Evolutionary conservation across 2,113 vertebrate species (phyloP).

Genomic region (Rhagologus leucostigma): DNA sequence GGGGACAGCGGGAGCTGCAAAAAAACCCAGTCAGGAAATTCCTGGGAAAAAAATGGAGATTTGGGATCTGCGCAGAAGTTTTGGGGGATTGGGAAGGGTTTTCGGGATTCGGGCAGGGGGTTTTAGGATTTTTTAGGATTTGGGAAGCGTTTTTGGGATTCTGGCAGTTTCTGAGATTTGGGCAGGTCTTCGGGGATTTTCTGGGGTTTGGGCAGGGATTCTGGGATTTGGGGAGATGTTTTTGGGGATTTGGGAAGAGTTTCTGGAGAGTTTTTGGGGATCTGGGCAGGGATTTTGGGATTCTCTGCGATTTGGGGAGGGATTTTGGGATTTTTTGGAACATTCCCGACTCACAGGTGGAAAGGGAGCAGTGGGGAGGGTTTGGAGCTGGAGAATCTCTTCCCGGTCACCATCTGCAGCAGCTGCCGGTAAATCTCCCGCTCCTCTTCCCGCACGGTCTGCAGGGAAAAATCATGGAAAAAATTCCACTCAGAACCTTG

Average conservation of each 20-base stretch:
- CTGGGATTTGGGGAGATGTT: not conserved
- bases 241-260: not conserved
- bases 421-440: conserved; percentile 91
- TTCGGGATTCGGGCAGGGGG: not conserved
- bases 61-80: not conserved
- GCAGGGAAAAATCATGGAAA: not conserved
- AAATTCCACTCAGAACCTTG: not conserved
- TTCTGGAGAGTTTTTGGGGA: not conserved
- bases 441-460: conserved; percentile 90
- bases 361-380: conserved; percentile 66
- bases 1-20: not conserved
- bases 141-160: not conserved
- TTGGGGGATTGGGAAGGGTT: not conserved
- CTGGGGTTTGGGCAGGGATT: not conserved
- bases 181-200: not conserved
- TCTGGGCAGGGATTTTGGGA: rapidly evolving
- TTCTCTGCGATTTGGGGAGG: not conserved
- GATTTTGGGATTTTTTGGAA: not conserved
- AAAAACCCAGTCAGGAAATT: not conserved
- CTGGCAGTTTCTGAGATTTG: not conserved
- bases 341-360: conserved; percentile 67
- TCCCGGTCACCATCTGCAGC: conserved; percentile 86
- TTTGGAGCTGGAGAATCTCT: conserved; percentile 70
- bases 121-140: not conserved
- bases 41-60: not conserved